These are phyloP conservation scores for Peromyscus melanophrys DNA, from an alignment of 2,797 vertebrate genomes.

Conservation along the genomic window DNA sequence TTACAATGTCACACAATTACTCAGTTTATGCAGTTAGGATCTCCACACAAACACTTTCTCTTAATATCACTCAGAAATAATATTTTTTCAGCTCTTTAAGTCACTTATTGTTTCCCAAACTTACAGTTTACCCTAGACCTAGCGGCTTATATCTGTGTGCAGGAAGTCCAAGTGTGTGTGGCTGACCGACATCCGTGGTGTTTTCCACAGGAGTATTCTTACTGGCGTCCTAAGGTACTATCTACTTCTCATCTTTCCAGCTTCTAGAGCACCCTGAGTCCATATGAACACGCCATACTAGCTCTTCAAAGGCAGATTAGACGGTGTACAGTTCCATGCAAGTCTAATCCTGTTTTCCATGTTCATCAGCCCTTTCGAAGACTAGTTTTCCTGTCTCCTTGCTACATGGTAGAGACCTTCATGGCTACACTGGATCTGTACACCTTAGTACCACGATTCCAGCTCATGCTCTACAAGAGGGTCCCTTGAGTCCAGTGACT, in stretches of 20 bases:
- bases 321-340: neutral
- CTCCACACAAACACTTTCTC: neutral
- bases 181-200: neutral
- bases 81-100: neutral
- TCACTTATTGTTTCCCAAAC: neutral
- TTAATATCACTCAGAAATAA: neutral
- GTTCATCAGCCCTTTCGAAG: no score
- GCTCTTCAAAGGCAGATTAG: neutral
- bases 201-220: neutral
- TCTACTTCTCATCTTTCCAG: neutral
- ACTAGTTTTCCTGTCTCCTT: neutral
- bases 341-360: neutral
- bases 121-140: neutral
- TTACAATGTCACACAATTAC: neutral
- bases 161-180: neutral
- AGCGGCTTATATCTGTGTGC: neutral
- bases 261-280: no score
- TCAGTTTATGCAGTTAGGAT: neutral
- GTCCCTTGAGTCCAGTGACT: rapidly evolving
- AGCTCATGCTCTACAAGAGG: neutral
- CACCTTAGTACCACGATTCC: neutral
- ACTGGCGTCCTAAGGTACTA: neutral
- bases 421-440: no score
- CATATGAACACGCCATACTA: no score
- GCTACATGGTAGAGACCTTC: neutral